Evolutionary conservation across 1,140 invertebrate genomes (phyloP).

Genomic region (Periplaneta americana): DNA sequence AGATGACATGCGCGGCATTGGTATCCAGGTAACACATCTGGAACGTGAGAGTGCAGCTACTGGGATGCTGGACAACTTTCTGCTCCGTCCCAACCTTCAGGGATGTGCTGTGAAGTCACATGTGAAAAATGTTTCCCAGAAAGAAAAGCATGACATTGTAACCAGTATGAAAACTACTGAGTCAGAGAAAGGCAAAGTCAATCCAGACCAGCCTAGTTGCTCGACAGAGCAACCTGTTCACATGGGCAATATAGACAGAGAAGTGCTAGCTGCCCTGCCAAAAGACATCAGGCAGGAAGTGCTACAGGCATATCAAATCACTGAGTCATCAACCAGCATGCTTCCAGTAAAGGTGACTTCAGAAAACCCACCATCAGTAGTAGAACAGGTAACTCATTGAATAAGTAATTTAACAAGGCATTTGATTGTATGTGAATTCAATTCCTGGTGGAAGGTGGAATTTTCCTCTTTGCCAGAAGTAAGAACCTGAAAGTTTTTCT

Average conservation of each 20-base stretch:
- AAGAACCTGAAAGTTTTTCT: too few relatives aligned
- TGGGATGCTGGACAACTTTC: slow-evolving; percentile 33
- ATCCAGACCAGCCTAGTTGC: neutral
- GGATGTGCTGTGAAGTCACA: neutral
- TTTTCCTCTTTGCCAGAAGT: too few relatives aligned
- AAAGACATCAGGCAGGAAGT: slow-evolving; percentile 56
- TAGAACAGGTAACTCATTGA: too few relatives aligned
- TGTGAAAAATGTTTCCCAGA: slow-evolving; percentile 19
- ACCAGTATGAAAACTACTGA: slow-evolving; percentile 14
- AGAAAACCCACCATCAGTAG: too few relatives aligned
- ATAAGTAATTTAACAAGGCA: too few relatives aligned
- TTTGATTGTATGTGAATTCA: too few relatives aligned
- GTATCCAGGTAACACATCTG: slow-evolving; percentile 68
- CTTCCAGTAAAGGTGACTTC: slow-evolving; percentile 20
- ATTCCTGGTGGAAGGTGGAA: too few relatives aligned
- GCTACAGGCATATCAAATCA: slow-evolving; percentile 42
- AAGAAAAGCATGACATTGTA: slow-evolving; percentile 20
- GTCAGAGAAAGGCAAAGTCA: neutral
- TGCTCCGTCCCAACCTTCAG: neutral
- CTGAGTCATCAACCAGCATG: slow-evolving; percentile 25
- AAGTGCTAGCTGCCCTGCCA: slow-evolving; percentile 52
- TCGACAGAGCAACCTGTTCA: slow-evolving; percentile 12
- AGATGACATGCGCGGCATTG: slow-evolving; percentile 69
- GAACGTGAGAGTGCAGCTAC: slow-evolving; percentile 43
- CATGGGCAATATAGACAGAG: slow-evolving; percentile 43